Conservation (phyloP, 1,140 invertebrate genomes). For the Bombyx mori region ASM3026992v2 NC_085118.1:10816501-10817000, state of each 20-base stretch:
- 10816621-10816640: slow-evolving; percentile 55
- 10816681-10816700: slow-evolving; percentile 57
- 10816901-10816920: too few relatives aligned
- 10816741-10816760: slow-evolving; percentile 31
- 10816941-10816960: too few relatives aligned
- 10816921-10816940: too few relatives aligned
- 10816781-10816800: slow-evolving; percentile 1
- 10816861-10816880: too few relatives aligned
- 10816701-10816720: slow-evolving; percentile 50
- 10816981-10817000: too few relatives aligned
- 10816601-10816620: slow-evolving; percentile 48
- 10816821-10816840: too few relatives aligned
- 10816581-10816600: slow-evolving; percentile 4
- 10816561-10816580: not conserved
- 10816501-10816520: not conserved
- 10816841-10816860: too few relatives aligned
- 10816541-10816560: not conserved
- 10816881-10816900: too few relatives aligned
- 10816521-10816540: not conserved
- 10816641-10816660: slow-evolving; percentile 41
- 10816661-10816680: slow-evolving; percentile 41
- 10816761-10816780: slow-evolving; percentile 29
- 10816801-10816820: too few relatives aligned
- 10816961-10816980: too few relatives aligned
- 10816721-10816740: slow-evolving; percentile 32